These are phyloP conservation scores for Nomada flava DNA, from an alignment of 2,888 invertebrate species.

Conservation along the genomic window DNA sequence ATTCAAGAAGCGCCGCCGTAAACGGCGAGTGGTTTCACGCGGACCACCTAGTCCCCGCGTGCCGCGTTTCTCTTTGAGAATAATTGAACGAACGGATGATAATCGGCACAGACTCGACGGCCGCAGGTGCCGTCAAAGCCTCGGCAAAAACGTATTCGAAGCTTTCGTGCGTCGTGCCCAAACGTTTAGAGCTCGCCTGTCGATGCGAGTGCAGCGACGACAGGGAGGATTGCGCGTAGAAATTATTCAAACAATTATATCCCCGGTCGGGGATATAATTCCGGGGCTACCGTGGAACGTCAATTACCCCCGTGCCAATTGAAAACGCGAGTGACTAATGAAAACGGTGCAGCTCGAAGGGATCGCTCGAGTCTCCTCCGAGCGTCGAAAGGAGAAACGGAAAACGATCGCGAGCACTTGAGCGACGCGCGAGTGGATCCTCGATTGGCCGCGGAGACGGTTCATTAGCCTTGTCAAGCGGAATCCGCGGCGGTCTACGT, in stretches of 20 bases:
- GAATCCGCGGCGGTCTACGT: slow-evolving; percentile 47
- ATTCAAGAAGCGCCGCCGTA: slow-evolving; percentile 46
- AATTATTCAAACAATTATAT: too few species aligned
- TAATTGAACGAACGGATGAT: slow-evolving; percentile 61
- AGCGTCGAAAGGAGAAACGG: neutral
- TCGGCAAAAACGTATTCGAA: neutral
- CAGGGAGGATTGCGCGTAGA: too few species aligned
- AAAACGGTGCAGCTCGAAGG: neutral
- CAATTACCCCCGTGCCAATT: neutral
- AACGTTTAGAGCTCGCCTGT: neutral
- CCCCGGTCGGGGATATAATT: too few species aligned
- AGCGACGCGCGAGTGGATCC: slow-evolving; percentile 20
- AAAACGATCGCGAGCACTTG: slow-evolving; percentile 24
- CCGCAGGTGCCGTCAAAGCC: neutral
- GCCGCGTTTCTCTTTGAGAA: slow-evolving; percentile 42
- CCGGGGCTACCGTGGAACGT: neutral
- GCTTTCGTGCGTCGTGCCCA: too few species aligned
- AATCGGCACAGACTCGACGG: slow-evolving; percentile 29
- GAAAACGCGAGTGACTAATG: neutral
- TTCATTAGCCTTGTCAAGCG: slow-evolving; percentile 29
- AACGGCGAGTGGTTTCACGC: slow-evolving; percentile 28
- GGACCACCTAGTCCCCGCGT: neutral
- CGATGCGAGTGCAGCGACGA: neutral
- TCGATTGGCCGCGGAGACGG: slow-evolving; percentile 27
- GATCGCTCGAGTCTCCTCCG: neutral